Evolutionary conservation across 2,113 vertebrate species (phyloP).

Genomic region (Balaenoptera acutorostrata): DNA sequence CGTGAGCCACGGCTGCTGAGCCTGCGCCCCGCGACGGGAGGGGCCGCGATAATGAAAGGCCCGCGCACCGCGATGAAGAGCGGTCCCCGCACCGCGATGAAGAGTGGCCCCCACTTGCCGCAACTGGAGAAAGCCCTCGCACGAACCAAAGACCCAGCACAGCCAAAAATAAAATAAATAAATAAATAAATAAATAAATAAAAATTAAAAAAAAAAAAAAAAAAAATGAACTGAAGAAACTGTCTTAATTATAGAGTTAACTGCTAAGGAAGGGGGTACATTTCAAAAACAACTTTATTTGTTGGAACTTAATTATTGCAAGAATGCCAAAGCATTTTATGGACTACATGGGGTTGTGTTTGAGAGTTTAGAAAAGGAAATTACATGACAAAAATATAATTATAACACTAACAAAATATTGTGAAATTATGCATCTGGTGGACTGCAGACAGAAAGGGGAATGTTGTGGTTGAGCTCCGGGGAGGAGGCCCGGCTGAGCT

Average conservation of each 20-base stretch:
- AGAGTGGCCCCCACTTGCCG: too few species aligned
- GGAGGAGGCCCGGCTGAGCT: neutral
- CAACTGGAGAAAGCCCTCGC: too few species aligned
- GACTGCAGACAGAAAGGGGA: neutral
- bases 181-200: too few species aligned
- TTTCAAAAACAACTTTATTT: neutral
- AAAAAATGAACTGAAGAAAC: neutral
- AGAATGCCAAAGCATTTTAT: neutral
- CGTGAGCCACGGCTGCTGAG: too few species aligned
- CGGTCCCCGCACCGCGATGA: too few species aligned
- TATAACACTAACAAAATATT: neutral
- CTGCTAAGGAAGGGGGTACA: neutral
- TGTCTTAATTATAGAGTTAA: neutral
- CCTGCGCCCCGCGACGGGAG: too few species aligned
- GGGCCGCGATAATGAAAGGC: too few species aligned
- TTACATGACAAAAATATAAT: neutral
- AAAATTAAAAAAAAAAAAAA: too few species aligned
- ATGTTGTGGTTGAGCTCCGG: neutral
- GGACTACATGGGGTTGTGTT: neutral
- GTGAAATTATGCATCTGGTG: neutral
- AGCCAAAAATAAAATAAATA: too few species aligned
- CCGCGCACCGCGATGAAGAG: too few species aligned
- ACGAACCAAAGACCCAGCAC: too few species aligned
- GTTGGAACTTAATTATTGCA: neutral
- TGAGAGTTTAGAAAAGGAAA: neutral